Evolutionary conservation across 2,113 vertebrate species (phyloP).

Genomic region (Parus major): DNA sequence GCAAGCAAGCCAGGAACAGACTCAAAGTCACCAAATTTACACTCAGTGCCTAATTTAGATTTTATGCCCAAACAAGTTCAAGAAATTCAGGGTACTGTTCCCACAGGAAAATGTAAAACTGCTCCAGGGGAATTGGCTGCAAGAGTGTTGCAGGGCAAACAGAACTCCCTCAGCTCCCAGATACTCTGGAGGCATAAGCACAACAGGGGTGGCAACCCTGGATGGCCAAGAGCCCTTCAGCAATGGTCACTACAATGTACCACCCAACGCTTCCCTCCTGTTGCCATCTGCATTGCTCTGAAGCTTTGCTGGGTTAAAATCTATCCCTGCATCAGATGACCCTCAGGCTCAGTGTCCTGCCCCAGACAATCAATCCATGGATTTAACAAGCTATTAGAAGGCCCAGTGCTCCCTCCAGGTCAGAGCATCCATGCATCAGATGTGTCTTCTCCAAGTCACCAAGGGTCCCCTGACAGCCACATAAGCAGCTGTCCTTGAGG

Average conservation of each 20-base stretch:
- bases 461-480: background rate
- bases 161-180: background rate
- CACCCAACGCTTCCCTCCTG: background rate
- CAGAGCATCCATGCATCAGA: background rate
- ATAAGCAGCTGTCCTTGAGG: background rate
- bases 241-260: accelerated
- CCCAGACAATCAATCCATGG: background rate
- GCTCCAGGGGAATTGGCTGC: background rate
- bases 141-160: background rate
- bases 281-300: accelerated
- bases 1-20: background rate
- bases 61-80: slow-evolving; percentile 59
- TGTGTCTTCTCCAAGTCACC: background rate
- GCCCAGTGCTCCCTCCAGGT: background rate
- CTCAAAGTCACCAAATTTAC: slow-evolving; percentile 27
- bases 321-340: background rate
- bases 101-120: slow-evolving; percentile 2
- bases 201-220: accelerated
- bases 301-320: background rate
- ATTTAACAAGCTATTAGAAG: background rate
- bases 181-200: background rate
- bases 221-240: background rate
- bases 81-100: slow-evolving; percentile 45
- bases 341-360: background rate
- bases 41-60: slow-evolving; percentile 49